phyloP scores from a whole-genome alignment of 2,113 vertebrate genomes.

The Passer domesticus region DNA sequence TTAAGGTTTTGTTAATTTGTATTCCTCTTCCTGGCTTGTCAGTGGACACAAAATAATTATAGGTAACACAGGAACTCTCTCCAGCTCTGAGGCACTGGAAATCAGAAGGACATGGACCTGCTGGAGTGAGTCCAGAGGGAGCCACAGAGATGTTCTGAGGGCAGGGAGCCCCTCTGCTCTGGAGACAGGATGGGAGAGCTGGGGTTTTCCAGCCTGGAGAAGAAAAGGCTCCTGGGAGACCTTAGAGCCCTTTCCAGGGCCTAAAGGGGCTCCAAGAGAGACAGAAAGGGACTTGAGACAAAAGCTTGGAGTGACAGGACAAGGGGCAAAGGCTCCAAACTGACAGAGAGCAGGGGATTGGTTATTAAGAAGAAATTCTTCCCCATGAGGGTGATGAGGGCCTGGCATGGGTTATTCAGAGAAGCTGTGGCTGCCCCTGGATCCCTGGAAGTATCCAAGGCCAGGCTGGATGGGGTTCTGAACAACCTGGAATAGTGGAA shows the following conservation, averaged over 20 bases:
- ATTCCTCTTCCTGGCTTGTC: background rate
- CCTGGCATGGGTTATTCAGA: rapidly evolving
- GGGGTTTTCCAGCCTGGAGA: background rate
- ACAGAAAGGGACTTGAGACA: too few relatives aligned
- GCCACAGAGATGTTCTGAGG: rapidly evolving
- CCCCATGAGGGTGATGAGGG: background rate
- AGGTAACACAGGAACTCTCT: background rate
- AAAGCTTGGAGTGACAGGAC: background rate
- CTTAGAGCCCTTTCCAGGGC: background rate
- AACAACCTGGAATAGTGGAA: background rate
- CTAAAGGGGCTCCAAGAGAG: background rate
- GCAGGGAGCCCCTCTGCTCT: background rate
- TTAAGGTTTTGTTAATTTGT: background rate
- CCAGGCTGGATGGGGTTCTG: rapidly evolving
- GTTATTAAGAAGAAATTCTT: background rate
- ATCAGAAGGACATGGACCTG: background rate
- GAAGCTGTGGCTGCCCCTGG: background rate
- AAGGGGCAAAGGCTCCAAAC: background rate
- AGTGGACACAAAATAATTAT: background rate
- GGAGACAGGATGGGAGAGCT: background rate
- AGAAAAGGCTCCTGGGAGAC: background rate
- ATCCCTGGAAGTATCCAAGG: background rate
- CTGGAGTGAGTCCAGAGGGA: background rate
- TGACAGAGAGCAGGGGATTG: background rate
- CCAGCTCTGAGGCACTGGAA: background rate